Percentiles rank a stretch among this genome's conserved stretches.
These are phyloP conservation scores for Enteromius unitaeniatus DNA, from an alignment of 2,797 vertebrate genomes.

Conservation along the genomic window DNA sequence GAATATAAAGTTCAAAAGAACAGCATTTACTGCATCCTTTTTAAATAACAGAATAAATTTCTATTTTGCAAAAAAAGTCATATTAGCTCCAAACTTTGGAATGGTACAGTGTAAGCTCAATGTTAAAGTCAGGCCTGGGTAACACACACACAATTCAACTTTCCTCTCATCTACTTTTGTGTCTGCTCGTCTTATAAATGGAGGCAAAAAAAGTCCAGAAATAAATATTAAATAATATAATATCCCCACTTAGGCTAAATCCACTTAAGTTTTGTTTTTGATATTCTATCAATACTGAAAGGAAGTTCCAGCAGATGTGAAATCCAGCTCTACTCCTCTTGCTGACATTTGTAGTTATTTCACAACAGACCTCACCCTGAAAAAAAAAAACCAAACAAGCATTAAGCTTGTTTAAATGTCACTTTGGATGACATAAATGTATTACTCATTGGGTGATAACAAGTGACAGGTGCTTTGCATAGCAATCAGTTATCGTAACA, in stretches of 20 bases:
- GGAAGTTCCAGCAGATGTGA: constrained; percentile 24
- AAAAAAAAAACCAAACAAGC: not conserved
- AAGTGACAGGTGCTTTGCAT: not conserved
- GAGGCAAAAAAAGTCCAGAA: too few species aligned
- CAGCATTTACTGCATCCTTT: not conserved
- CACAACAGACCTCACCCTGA: not conserved
- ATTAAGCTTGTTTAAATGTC: constrained; percentile 7
- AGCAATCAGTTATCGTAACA: not conserved
- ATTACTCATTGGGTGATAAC: not conserved
- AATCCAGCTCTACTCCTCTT: not conserved
- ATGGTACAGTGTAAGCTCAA: not conserved
- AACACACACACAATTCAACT: not conserved
- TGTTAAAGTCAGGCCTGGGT: not conserved
- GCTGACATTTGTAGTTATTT: not conserved
- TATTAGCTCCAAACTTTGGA: not conserved
- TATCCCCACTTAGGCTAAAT: not conserved
- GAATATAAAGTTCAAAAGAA: not conserved
- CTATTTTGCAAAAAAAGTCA: not conserved
- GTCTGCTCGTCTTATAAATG: not conserved
- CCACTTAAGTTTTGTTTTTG: not conserved
- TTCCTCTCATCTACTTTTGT: too few species aligned
- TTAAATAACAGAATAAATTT: not conserved
- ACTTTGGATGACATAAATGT: constrained; percentile 8
- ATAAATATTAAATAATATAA: not conserved
- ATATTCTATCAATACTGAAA: not conserved